Evolutionary conservation across 2,113 vertebrate species (phyloP).

Genomic region (Myxocyprinus asiaticus): DNA sequence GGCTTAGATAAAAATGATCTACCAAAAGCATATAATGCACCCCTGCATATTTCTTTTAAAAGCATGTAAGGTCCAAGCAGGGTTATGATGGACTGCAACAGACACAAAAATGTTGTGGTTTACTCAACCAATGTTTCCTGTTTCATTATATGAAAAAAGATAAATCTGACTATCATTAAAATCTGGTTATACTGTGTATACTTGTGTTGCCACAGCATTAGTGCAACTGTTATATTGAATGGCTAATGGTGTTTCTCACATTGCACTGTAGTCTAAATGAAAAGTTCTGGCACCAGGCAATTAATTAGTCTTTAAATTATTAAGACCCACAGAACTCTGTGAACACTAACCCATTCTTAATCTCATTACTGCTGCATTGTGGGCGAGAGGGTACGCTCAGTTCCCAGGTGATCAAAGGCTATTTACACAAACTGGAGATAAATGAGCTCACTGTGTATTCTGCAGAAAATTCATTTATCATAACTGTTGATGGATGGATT

Average conservation of each 20-base stretch:
- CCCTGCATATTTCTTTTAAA: no score
- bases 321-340: constrained; percentile 34
- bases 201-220: neutral
- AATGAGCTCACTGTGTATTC: constrained; percentile 34
- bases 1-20: no score
- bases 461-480: constrained; percentile 21
- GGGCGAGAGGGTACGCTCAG: constrained; percentile 9
- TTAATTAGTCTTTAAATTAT: constrained; percentile 53
- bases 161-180: no score
- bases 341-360: constrained; percentile 38
- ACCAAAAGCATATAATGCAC: no score
- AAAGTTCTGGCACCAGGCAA: constrained; percentile 42
- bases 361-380: constrained; percentile 47
- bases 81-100: no score
- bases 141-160: no score
- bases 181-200: neutral
- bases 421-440: constrained; percentile 38
- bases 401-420: constrained; percentile 49
- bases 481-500: constrained; percentile 35
- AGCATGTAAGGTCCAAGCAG: no score
- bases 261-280: constrained; percentile 39
- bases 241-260: neutral
- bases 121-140: no score
- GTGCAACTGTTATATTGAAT: no score
- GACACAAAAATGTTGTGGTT: no score